Conservation (phyloP, 2,113 vertebrate species). For the Haemorhous mexicanus region DNA sequence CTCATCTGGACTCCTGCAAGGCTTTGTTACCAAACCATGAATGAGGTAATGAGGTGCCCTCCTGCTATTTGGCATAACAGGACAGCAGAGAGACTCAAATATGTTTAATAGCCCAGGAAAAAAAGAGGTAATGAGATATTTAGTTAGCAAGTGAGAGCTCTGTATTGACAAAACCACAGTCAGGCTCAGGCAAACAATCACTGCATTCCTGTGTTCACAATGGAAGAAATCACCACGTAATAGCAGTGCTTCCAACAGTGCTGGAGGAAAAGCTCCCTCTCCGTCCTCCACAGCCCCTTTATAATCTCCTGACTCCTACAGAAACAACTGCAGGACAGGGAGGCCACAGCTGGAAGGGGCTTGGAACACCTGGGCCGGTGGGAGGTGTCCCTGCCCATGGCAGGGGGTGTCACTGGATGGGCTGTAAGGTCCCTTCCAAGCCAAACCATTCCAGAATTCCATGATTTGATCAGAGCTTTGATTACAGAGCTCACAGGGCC, state of each 20-base stretch:
- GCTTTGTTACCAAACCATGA: background rate
- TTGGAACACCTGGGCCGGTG: background rate
- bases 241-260: background rate
- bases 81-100: background rate
- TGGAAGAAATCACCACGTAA: background rate
- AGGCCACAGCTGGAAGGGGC: rapidly evolving
- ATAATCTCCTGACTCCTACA: background rate
- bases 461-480: rapidly evolving
- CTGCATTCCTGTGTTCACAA: background rate
- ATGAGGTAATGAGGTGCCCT: background rate
- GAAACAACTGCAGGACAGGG: background rate
- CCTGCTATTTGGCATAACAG: background rate
- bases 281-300: background rate
- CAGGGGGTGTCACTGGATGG: background rate
- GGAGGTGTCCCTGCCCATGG: background rate
- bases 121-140: conserved; percentile 9
- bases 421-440: background rate
- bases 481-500: background rate
- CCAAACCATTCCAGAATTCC: background rate
- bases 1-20: background rate
- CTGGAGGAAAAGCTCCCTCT: background rate
- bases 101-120: background rate
- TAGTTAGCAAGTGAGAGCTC: background rate
- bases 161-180: background rate
- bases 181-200: background rate